These are phyloP conservation scores for Drosophila ustulata DNA, from an alignment of 2,888 invertebrate species.

Conservation along the genomic window DNA sequence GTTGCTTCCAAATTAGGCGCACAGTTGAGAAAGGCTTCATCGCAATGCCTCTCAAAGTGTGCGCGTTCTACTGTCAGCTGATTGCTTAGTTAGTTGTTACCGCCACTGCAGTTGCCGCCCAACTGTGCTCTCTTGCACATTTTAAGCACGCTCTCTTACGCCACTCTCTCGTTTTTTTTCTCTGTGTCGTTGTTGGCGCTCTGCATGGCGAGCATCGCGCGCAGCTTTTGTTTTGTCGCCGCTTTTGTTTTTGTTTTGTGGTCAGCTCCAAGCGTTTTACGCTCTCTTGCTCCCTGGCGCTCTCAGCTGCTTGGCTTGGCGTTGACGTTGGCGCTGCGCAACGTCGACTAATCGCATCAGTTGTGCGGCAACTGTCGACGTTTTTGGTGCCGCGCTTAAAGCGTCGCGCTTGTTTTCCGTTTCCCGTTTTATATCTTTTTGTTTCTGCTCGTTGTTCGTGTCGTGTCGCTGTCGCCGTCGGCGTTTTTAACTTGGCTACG, in stretches of 20 bases:
- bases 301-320: slow-evolving; percentile 20
- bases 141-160: not conserved
- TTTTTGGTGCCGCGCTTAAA: slow-evolving; percentile 48
- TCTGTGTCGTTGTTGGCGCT: not conserved
- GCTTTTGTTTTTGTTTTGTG: slow-evolving; percentile 50
- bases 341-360: slow-evolving; percentile 57
- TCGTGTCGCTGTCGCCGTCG: slow-evolving; percentile 3
- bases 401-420: slow-evolving; percentile 31
- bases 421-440: not conserved
- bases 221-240: slow-evolving; percentile 52
- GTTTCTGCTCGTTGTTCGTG: slow-evolving; percentile 18
- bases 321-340: slow-evolving; percentile 38
- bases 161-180: not conserved
- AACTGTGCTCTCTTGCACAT: slow-evolving; percentile 28
- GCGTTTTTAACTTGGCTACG: slow-evolving; percentile 6
- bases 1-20: not conserved
- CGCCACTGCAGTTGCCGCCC: slow-evolving; percentile 11
- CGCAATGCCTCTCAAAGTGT: not conserved
- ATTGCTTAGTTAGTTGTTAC: slow-evolving; percentile 10
- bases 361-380: slow-evolving; percentile 76
- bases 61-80: slow-evolving; percentile 28
- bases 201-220: slow-evolving; percentile 38
- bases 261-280: slow-evolving; percentile 43
- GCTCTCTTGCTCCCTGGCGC: slow-evolving; percentile 15
- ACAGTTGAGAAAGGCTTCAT: slow-evolving; percentile 7